phyloP scores from a whole-genome alignment of 2,888 invertebrate genomes.

The Phortica okadai region DNA sequence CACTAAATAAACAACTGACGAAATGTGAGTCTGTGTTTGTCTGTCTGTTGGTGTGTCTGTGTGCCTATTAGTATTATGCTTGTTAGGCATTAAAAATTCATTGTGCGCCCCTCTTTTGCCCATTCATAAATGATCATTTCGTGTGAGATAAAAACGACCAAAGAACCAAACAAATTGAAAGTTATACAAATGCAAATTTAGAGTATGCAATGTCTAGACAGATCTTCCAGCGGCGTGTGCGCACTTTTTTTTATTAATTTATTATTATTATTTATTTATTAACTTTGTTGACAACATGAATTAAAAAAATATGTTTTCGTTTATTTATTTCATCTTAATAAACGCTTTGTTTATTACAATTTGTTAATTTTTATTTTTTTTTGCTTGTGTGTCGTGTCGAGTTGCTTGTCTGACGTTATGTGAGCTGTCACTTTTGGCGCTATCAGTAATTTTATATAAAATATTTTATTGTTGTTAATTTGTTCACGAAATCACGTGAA shows the following conservation, averaged over 20 bases:
- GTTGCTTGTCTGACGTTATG: background rate
- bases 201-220: slow-evolving; percentile 23
- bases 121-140: background rate
- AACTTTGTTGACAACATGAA: too few species aligned
- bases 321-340: background rate
- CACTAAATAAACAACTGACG: slow-evolving; percentile 7
- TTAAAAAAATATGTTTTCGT: background rate
- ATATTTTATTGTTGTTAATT: background rate
- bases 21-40: slow-evolving; percentile 6
- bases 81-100: slow-evolving; percentile 17
- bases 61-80: background rate
- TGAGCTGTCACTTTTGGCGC: background rate
- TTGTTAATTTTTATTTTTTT: background rate
- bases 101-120: background rate
- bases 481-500: background rate
- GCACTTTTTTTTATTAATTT: background rate
- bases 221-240: background rate
- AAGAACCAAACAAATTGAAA: slow-evolving; percentile 12
- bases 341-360: background rate
- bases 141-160: background rate
- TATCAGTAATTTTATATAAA: background rate
- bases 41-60: background rate
- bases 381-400: background rate
- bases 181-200: slow-evolving; percentile 13
- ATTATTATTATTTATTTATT: background rate